Conservation (phyloP, 2,797 vertebrate species). For the Chelidonichthys spinosus region DNA sequence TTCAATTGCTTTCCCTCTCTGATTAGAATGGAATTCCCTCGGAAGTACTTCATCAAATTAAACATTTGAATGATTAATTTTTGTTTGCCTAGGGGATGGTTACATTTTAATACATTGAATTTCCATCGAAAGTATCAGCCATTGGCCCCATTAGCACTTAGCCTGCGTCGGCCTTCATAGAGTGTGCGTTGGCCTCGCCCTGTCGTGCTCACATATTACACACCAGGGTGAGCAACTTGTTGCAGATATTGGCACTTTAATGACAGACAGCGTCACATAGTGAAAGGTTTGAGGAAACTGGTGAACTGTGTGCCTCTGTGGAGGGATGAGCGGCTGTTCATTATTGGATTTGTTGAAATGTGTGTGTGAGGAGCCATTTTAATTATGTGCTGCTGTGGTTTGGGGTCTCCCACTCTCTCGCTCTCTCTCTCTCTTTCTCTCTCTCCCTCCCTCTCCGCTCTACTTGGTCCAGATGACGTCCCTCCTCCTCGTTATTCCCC, state of each 20-base stretch:
- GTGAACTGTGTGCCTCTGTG: slow-evolving; percentile 65
- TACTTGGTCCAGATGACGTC: slow-evolving; percentile 56
- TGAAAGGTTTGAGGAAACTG: slow-evolving; percentile 67
- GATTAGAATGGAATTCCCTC: slow-evolving; percentile 42
- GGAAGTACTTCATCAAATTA: slow-evolving; percentile 61
- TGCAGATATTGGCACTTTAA: slow-evolving; percentile 38
- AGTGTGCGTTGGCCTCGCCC: slow-evolving; percentile 18
- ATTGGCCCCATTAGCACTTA: slow-evolving; percentile 15
- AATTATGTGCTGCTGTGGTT: slow-evolving; percentile 78
- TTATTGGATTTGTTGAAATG: slow-evolving; percentile 77
- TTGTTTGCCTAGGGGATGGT: slow-evolving; percentile 42
- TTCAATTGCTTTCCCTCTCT: slow-evolving; percentile 32
- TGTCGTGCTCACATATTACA: background rate
- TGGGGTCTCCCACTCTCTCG: slow-evolving; percentile 60
- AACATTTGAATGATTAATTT: slow-evolving; percentile 63
- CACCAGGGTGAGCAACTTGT: slow-evolving; percentile 16
- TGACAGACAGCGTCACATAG: slow-evolving; percentile 48
- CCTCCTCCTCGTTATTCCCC: slow-evolving; percentile 72
- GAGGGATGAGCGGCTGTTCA: slow-evolving; percentile 66
- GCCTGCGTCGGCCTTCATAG: slow-evolving; percentile 3
- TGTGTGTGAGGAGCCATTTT: slow-evolving; percentile 76
- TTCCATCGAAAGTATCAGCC: slow-evolving; percentile 5
- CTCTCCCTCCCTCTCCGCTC: slow-evolving; percentile 50
- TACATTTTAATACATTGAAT: slow-evolving; percentile 55
- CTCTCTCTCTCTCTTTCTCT: slow-evolving; percentile 4